Percentiles rank a stretch among this genome's conserved stretches.
Conservation (phyloP, 2,888 invertebrate genomes). For the Drosophila melanocephala region DNA sequence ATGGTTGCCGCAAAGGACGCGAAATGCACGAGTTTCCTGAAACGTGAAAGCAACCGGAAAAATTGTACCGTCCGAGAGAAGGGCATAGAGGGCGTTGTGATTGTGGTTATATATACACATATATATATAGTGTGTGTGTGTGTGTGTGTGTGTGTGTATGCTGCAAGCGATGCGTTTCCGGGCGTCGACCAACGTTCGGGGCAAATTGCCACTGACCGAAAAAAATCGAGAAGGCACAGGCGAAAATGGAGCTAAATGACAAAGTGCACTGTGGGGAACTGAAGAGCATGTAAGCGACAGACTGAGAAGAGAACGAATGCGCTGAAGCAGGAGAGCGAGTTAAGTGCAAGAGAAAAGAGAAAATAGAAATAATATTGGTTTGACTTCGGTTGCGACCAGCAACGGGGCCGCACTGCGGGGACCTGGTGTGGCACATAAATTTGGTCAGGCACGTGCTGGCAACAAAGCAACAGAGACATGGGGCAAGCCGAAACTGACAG, state of each 20-base stretch:
- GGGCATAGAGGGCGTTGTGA: not conserved
- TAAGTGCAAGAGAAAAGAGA: slow-evolving; percentile 7
- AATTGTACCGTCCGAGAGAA: slow-evolving; percentile 66
- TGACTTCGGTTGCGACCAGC: slow-evolving; percentile 58
- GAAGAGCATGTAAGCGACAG: not conserved
- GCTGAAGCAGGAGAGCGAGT: not conserved
- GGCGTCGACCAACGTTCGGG: slow-evolving; percentile 40
- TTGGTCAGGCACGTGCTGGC: slow-evolving; percentile 45
- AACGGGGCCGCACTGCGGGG: slow-evolving; percentile 5
- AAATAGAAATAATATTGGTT: slow-evolving; percentile 66
- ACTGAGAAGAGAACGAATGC: not conserved
- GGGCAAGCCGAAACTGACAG: slow-evolving; percentile 47
- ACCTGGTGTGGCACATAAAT: slow-evolving; percentile 58
- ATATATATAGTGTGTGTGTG: not conserved
- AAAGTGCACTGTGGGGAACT: slow-evolving; percentile 49
- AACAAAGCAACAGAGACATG: slow-evolving; percentile 53
- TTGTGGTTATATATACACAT: slow-evolving; percentile 3
- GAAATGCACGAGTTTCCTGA: slow-evolving; percentile 79
- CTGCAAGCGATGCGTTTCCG: slow-evolving; percentile 59
- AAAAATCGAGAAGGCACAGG: slow-evolving; percentile 53
- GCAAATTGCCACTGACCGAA: slow-evolving; percentile 72
- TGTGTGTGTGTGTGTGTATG: not conserved
- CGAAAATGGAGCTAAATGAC: slow-evolving; percentile 51
- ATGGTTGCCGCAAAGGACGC: slow-evolving; percentile 51
- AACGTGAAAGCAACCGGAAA: slow-evolving; percentile 79